Percentiles rank a stretch among this genome's conserved stretches.
Conservation (phyloP, 1,140 invertebrate species). For the Mercenaria mercenaria region DNA sequence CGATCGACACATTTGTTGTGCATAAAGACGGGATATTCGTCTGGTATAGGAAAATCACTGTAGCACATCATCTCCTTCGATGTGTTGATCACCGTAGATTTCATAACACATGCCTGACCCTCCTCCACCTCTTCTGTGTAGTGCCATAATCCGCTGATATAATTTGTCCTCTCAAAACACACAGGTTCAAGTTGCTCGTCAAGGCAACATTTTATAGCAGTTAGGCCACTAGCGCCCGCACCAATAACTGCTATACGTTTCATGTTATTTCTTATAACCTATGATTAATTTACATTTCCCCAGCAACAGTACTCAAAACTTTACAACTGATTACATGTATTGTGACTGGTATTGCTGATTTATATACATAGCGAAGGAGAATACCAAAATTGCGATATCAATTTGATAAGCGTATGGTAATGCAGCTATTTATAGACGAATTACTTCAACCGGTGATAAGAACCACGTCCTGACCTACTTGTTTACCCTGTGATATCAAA, state of each 20-base stretch:
- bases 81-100: slow-evolving; percentile 86
- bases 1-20: slow-evolving; percentile 84
- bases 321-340: too few relatives aligned
- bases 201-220: slow-evolving; percentile 85
- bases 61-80: slow-evolving; percentile 87
- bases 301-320: too few relatives aligned
- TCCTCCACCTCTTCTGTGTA: slow-evolving; percentile 81
- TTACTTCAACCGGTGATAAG: too few relatives aligned
- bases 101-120: slow-evolving; percentile 77
- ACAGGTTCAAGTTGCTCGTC: slow-evolving; percentile 84
- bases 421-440: too few relatives aligned
- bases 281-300: too few relatives aligned
- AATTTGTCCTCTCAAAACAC: slow-evolving; percentile 84
- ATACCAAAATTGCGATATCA: too few relatives aligned
- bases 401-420: too few relatives aligned
- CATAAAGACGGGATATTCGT: slow-evolving; percentile 86
- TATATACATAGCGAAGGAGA: too few relatives aligned
- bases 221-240: slow-evolving; percentile 85
- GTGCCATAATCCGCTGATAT: slow-evolving; percentile 82
- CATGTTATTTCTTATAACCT: too few relatives aligned
- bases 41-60: slow-evolving; percentile 87
- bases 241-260: slow-evolving; percentile 82
- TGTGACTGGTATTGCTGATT: too few relatives aligned
- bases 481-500: too few relatives aligned
- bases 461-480: too few relatives aligned